A percentile compares a stretch with the other conserved stretches of the same genome.
Conservation (phyloP, 35 echinoderm and acorn worm genomes). For the Apostichopus californicus region DNA sequence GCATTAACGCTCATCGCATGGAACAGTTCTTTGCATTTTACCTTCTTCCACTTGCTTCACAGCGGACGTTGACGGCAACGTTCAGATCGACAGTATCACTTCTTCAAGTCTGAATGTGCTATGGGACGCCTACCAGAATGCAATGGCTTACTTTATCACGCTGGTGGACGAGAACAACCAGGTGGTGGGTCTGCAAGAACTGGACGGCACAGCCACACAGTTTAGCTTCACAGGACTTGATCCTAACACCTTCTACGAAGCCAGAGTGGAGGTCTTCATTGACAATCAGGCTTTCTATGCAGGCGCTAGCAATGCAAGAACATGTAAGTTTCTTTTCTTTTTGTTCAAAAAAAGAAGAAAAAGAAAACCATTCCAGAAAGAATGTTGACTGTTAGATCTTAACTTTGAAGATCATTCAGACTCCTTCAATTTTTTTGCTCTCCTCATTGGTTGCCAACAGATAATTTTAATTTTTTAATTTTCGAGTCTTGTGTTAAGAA, state of each 20-base stretch:
- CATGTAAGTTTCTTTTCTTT: not conserved
- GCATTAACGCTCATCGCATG: too few species aligned
- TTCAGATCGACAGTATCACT: constrained; percentile 12
- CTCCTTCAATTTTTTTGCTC: too few species aligned
- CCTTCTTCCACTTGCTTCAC: not conserved
- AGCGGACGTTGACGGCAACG: constrained; percentile 16
- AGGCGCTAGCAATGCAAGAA: not conserved
- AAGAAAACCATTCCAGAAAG: too few species aligned
- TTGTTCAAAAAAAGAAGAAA: too few species aligned
- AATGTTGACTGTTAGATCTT: too few species aligned
- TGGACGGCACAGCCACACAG: not conserved
- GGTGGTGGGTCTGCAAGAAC: not conserved
- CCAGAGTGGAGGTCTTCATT: constrained; percentile 14
- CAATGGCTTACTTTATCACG: not conserved
- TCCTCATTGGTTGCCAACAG: too few species aligned
- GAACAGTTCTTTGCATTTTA: too few species aligned
- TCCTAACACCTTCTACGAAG: constrained; percentile 27
- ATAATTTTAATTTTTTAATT: too few species aligned
- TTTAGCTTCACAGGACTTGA: not conserved
- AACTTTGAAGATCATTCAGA: too few species aligned
- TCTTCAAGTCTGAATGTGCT: constrained; percentile 30
- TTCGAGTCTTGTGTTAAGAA: too few species aligned
- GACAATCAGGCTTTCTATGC: not conserved
- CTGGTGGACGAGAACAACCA: constrained; percentile 25
- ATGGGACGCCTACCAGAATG: constrained; percentile 18